These are phyloP conservation scores for Triplophysa siluroides DNA, from an alignment of 2,113 vertebrate species.

Conservation along the genomic window DNA sequence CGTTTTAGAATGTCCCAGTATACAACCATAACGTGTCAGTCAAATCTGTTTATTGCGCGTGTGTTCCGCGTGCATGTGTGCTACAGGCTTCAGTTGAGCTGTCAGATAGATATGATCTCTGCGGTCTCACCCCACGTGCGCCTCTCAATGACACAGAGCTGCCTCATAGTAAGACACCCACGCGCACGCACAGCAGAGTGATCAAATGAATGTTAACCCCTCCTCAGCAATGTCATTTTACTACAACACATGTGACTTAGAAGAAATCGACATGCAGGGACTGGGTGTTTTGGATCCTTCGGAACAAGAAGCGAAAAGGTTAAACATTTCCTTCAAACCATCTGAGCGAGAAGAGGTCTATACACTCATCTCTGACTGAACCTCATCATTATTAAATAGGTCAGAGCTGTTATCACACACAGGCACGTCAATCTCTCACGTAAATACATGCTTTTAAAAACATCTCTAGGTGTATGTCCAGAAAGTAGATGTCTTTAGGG, in stretches of 20 bases:
- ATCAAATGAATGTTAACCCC: conserved; percentile 49
- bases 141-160: conserved; percentile 43
- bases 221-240: conserved; percentile 45
- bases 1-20: too few species aligned
- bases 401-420: not conserved
- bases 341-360: not conserved
- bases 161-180: conserved; percentile 52
- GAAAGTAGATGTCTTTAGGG: too few species aligned
- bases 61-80: not conserved
- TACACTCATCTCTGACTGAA: conserved; percentile 14
- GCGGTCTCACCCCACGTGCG: not conserved
- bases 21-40: too few species aligned
- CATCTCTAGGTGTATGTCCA: too few species aligned
- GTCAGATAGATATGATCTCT: not conserved
- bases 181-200: not conserved
- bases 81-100: not conserved
- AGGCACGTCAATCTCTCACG: too few species aligned
- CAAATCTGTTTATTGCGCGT: too few species aligned
- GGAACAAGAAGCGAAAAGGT: conserved; percentile 19
- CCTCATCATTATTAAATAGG: not conserved
- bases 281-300: conserved; percentile 23
- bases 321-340: not conserved
- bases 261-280: conserved; percentile 58
- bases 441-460: too few species aligned
- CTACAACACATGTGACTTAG: conserved; percentile 63